Base-by-base conservation (phyloP, 1,140 invertebrate species). In the Drosophila azteca region DNA sequence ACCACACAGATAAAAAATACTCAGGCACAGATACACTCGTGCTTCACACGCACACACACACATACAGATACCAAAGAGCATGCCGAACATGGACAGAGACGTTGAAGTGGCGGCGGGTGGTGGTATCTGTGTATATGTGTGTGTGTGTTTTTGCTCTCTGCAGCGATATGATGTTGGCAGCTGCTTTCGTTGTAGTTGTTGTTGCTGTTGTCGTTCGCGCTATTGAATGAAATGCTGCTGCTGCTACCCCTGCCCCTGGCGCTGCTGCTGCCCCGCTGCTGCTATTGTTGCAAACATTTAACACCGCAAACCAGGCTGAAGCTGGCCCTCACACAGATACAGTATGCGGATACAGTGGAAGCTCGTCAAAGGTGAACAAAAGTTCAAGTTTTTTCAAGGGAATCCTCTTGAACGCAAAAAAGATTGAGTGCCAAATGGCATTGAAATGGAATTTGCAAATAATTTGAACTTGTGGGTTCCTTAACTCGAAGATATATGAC, bases 261-360 rank as follows among this genome's bases (percentile, higher is more conserved):
- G 0, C 11, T 39, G 35, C 35, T 11, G 9, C 9, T 35, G 35
- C 35, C 9, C 9, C 35, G 58, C 58, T 64, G 76, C 75, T 79
- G 74, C 58, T 62, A 54, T 59, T 79, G 79, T 81, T 85, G 81
- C 81, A 85, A 84, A 85, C 81, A 85, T 85, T 85, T 80, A 85
- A 85, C 81, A 85, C 81, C 81, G 82, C 67, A 84, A 84, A 80
- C 80, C 63, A 74, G 68, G 82, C 65, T 85, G 72, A 80, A 74
- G 82, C 78, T 85, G 81, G 78, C 74, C 63, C 62, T 67, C 77
- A 76, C 75, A 79, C 75, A 80, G 26, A 68, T 61, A 50, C 45
- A 74, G 72, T 58, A 75, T 61, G 67, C 62, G 49, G 71, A 50
- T 67, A 67, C 57, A 72, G 73, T 75, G 48, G 49, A 64, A 49